These are phyloP conservation scores for Eristalis intricaria DNA, from an alignment of 2,888 invertebrate genomes.

Conservation along the genomic window DNA sequence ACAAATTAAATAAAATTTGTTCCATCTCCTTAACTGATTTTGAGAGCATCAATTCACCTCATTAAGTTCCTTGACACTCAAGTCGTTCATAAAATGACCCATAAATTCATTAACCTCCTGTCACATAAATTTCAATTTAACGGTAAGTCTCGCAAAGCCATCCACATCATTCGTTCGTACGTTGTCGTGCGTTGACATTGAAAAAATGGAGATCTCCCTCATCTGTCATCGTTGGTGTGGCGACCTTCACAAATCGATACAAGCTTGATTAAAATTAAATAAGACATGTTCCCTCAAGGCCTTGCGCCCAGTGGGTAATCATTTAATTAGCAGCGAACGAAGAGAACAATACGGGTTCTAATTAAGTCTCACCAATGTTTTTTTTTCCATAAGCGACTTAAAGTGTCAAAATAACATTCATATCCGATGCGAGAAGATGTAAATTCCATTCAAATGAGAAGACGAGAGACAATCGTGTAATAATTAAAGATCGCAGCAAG, in stretches of 20 bases:
- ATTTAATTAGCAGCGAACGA: conserved; percentile 16
- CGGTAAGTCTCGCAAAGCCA: neutral
- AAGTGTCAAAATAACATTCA: neutral
- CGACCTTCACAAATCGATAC: conserved; percentile 1
- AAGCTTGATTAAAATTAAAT: conserved; percentile 45
- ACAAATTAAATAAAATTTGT: neutral
- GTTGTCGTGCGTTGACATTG: conserved; percentile 4
- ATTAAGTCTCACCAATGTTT: neutral
- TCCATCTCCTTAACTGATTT: neutral
- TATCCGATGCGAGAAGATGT: neutral
- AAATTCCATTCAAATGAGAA: conserved; percentile 32
- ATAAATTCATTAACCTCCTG: conserved; percentile 13
- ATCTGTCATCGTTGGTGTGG: conserved; percentile 2
- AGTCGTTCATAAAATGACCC: neutral
- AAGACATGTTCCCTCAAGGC: conserved; percentile 18
- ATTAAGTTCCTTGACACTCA: neutral
- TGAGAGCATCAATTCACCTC: neutral
- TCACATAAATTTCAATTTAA: conserved; percentile 45
- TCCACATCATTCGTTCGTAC: neutral
- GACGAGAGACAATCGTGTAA: conserved; percentile 9
- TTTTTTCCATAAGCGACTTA: neutral
- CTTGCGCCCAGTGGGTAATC: conserved; percentile 23
- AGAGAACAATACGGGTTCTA: conserved; percentile 28
- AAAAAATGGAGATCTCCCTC: conserved; percentile 7
- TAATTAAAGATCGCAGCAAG: neutral